A percentile compares a stretch with the other conserved stretches of the same genome.
phyloP scores from a whole-genome alignment of 2,797 vertebrate genomes.

The Balearica regulorum region DNA sequence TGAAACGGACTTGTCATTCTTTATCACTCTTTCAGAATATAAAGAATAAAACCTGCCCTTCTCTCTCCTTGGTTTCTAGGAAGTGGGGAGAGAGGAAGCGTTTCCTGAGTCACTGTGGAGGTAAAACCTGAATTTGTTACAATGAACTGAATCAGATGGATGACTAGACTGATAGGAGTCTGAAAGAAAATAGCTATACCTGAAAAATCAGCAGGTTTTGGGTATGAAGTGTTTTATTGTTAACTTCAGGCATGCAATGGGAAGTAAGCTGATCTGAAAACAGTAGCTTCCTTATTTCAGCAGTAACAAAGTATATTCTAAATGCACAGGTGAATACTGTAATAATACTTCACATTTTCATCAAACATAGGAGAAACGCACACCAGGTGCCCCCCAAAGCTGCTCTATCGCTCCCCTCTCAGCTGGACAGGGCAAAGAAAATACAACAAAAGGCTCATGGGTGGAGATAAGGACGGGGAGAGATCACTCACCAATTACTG shows the following conservation, averaged over 20 bases:
- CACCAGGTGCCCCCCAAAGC: no score
- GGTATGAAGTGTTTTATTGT: background rate
- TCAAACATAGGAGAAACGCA: background rate
- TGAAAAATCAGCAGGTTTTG: background rate
- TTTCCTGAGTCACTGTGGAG: background rate
- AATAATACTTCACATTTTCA: background rate
- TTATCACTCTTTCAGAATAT: background rate
- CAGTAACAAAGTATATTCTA: background rate
- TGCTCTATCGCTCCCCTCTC: no score
- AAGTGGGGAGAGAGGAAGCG: background rate
- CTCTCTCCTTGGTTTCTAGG: background rate
- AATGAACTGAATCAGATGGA: background rate
- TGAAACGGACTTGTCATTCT: background rate
- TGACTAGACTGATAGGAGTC: background rate
- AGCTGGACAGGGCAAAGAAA: no score
- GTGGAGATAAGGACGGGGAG: no score
- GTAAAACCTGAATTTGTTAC: background rate
- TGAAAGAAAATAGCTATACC: slow-evolving; percentile 12
- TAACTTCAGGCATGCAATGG: background rate
- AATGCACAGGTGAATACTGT: background rate
- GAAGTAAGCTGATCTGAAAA: background rate
- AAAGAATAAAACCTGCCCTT: background rate
- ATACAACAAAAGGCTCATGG: no score
- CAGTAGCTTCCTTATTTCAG: background rate
- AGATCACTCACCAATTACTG: no score